Conservation (phyloP, 2,888 invertebrate genomes). For the Chaetoderma sp. region DNA sequence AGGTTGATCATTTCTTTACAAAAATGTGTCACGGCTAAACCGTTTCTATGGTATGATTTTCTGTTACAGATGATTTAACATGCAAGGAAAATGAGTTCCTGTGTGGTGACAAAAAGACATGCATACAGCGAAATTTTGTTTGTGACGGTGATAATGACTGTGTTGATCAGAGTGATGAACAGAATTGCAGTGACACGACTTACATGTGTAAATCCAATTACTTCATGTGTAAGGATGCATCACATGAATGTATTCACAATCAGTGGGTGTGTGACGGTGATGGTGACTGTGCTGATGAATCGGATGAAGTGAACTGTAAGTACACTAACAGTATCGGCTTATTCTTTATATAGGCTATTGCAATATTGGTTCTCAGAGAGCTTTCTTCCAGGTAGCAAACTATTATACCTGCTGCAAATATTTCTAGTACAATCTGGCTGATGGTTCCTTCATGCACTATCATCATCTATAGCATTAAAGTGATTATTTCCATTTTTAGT, state of each 20-base stretch:
- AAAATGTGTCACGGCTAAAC: too few species aligned
- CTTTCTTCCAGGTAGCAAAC: too few species aligned
- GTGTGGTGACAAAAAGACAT: conserved; percentile 79
- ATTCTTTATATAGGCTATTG: too few species aligned
- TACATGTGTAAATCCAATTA: conserved; percentile 88
- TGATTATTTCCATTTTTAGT: too few species aligned
- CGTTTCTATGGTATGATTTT: too few species aligned
- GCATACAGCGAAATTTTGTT: conserved; percentile 46
- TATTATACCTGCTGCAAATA: too few species aligned
- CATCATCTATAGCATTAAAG: too few species aligned
- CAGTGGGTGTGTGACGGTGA: conserved; percentile 91
- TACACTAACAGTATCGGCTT: too few species aligned
- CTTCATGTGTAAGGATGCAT: conserved; percentile 88
- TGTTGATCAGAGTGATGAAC: conserved; percentile 17
- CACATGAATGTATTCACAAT: conserved; percentile 82
- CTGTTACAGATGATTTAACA: background rate
- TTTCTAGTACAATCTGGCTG: too few species aligned
- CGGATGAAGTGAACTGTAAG: conserved; percentile 45
- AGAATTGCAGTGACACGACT: conserved; percentile 4
- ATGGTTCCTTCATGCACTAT: too few species aligned
- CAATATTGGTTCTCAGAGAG: too few species aligned
- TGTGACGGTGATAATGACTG: conserved; percentile 34
- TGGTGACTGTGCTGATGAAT: conserved; percentile 70
- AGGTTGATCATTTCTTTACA: too few species aligned
- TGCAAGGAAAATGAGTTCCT: conserved; percentile 81